Evolutionary conservation across 2,797 vertebrate species (phyloP), one percentile per base, ranked within the genome.

Genomic region (Onychomys leucogaster): DNA sequence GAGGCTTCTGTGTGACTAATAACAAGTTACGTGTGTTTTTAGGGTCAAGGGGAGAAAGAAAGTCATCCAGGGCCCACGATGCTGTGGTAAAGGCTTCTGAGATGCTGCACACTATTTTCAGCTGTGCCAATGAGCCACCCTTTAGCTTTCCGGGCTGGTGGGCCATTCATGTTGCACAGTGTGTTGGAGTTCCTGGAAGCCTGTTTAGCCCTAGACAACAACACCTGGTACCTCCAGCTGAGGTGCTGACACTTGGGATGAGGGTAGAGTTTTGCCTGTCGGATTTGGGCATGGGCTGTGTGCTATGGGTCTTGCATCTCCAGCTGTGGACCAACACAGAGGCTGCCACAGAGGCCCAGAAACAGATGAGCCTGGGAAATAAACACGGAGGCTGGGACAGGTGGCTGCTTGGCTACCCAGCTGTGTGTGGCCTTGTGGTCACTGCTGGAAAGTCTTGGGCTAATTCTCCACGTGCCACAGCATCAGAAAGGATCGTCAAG

Each of bases 81-180:
- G 7, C 2, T 41, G 49, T 0, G 9, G 87, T 76, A 46, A 27
- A 76, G 29, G 25, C 57, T 52, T 91, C 84, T 8, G 92, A 55
- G 10, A 17, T 3, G 10, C 7, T 3, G 0, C 10, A 17, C 11
- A 27, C 12, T 14, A 0, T 55, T 43, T 82, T 61, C 49, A 19
- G 84, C 29, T 41, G 43, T 13, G 13, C 5, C 2, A 6, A 32
- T 32, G 0, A 23, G 29, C 37, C 6, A 5, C 37, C 7, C 19
- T 14, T 73, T 34, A 57, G 43, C n/a, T 46, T 85, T 37, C n/a
- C 75, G 82, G 77, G n/a, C 34, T 69, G 73, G 80, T 34, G 57
- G 41, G 78, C 55, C 46, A 29, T 57, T 49, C 17, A 55, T 8
- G 34, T 43, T 13, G n/a, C 43, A 46, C 73, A 32, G 27, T 63